Percentiles rank a stretch among this genome's conserved stretches.
phyloP scores from a whole-genome alignment of 2,797 vertebrate genomes.

The Iguana delicatissima region DNA sequence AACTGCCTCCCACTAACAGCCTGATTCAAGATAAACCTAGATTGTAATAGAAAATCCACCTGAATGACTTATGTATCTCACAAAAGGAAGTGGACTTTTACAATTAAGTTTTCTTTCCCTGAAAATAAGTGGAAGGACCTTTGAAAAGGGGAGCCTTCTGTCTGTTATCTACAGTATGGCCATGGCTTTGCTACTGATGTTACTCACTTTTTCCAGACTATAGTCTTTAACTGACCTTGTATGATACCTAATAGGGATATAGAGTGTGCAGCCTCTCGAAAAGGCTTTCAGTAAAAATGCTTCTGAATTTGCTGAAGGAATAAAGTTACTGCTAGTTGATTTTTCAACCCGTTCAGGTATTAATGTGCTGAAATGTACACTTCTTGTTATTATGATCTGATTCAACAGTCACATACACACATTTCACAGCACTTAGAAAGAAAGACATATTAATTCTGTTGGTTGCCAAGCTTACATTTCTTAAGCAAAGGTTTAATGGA shows the following conservation, averaged over 20 bases:
- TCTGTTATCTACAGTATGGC: slow-evolving; percentile 56
- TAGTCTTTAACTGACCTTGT: slow-evolving; percentile 64
- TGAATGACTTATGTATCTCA: slow-evolving; percentile 42
- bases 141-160: slow-evolving; percentile 65
- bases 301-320: slow-evolving; percentile 47
- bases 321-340: slow-evolving; percentile 69
- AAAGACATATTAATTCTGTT: slow-evolving; percentile 74
- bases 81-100: slow-evolving; percentile 62
- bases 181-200: slow-evolving; percentile 50
- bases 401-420: slow-evolving; percentile 67
- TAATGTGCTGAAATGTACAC: slow-evolving; percentile 70
- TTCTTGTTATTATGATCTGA: slow-evolving; percentile 67
- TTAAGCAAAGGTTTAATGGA: slow-evolving; percentile 62
- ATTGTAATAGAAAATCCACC: slow-evolving; percentile 48
- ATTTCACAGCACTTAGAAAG: slow-evolving; percentile 70
- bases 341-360: slow-evolving; percentile 69
- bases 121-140: slow-evolving; percentile 73
- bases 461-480: slow-evolving; percentile 73
- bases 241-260: slow-evolving; percentile 43
- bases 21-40: slow-evolving; percentile 43
- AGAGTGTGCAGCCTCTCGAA: slow-evolving; percentile 57
- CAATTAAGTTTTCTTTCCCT: slow-evolving; percentile 69
- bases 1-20: not conserved
- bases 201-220: slow-evolving; percentile 54
- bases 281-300: slow-evolving; percentile 57